Percentiles rank a stretch among this genome's conserved stretches.
Evolutionary conservation across 1,140 invertebrate genomes (phyloP).

Genomic region (Cydia pomonella): DNA sequence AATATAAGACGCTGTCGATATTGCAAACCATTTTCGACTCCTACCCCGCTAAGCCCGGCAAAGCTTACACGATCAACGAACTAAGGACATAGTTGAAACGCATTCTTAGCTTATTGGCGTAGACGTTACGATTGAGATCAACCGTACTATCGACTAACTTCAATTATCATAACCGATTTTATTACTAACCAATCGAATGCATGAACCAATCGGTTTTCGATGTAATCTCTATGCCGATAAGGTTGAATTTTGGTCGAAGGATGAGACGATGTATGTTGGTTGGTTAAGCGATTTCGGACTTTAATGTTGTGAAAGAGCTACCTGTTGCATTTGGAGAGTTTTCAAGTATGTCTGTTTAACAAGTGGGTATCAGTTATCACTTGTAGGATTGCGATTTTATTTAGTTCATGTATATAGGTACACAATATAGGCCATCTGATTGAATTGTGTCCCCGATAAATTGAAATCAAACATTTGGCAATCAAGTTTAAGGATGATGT

Average conservation of each 20-base stretch:
- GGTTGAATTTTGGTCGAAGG: background rate
- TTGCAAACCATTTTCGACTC: background rate
- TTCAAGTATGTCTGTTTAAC: conserved; percentile 14
- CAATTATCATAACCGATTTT: conserved; percentile 52
- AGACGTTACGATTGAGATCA: conserved; percentile 47
- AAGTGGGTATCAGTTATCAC: conserved; percentile 19
- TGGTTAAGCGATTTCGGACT: conserved; percentile 9
- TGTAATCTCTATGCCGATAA: background rate
- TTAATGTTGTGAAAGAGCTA: conserved; percentile 21
- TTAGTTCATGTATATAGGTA: background rate
- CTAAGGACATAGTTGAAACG: conserved; percentile 54
- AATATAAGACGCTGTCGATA: background rate
- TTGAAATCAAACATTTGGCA: background rate
- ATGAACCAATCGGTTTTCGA: background rate
- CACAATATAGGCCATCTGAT: too few relatives aligned
- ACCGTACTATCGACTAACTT: conserved; percentile 43
- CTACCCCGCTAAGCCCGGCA: conserved; percentile 31
- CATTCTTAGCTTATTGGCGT: conserved; percentile 54
- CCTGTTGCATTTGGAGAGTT: conserved; percentile 16
- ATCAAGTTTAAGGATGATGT: background rate
- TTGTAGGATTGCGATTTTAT: conserved; percentile 19
- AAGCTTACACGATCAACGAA: conserved; percentile 55
- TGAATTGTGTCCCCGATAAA: background rate
- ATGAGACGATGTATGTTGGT: background rate
- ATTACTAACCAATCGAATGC: conserved; percentile 15